Conservation (phyloP, 2,888 invertebrate genomes). For the Tenodera sinensis region DNA sequence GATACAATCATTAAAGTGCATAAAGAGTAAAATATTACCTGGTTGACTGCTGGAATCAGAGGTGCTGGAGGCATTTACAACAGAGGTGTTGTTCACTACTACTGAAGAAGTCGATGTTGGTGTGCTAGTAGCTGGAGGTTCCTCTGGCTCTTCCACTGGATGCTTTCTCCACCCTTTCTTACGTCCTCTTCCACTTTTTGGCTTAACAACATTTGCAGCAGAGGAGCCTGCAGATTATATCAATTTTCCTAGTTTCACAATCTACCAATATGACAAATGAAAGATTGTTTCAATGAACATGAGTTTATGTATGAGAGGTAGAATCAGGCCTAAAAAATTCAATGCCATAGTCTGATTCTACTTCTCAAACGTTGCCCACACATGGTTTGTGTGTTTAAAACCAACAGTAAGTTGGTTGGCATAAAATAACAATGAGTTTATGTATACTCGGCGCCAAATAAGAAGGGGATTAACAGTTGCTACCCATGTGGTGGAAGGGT, state of each 20-base stretch:
- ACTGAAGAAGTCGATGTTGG: background rate
- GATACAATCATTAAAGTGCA: too few relatives aligned
- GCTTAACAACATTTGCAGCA: background rate
- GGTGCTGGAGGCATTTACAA: background rate
- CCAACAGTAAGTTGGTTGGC: too few relatives aligned
- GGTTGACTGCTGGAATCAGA: background rate
- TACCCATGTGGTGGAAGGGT: too few relatives aligned
- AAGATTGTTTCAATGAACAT: background rate
- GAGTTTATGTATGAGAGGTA: too few relatives aligned
- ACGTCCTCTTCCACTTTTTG: conserved; percentile 4
- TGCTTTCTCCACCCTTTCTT: background rate
- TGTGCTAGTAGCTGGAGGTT: background rate
- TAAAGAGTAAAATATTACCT: background rate
- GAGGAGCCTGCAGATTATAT: background rate
- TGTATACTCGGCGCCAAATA: too few relatives aligned
- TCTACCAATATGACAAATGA: background rate
- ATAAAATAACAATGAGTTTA: too few relatives aligned
- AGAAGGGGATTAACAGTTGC: too few relatives aligned
- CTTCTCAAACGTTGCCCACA: too few relatives aligned
- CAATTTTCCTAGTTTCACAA: background rate
- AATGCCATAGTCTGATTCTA: too few relatives aligned
- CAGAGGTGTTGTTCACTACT: background rate
- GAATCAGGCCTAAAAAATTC: too few relatives aligned
- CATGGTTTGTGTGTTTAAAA: too few relatives aligned
- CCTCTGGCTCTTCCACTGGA: background rate